Conservation (phyloP, 2,888 invertebrate genomes). For the Diloba caeruleocephala region DNA sequence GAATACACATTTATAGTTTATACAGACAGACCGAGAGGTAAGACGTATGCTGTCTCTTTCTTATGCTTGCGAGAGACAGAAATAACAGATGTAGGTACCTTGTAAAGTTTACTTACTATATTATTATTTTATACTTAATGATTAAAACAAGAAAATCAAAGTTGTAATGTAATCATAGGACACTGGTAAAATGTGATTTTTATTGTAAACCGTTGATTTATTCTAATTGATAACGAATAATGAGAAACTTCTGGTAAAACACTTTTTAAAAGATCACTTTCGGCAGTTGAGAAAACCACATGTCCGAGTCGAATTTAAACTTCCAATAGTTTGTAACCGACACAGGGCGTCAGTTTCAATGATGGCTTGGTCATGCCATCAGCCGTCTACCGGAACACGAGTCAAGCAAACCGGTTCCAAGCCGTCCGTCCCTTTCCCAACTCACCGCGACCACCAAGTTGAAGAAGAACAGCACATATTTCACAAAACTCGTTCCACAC, state of each 20-base stretch:
- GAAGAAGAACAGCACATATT: slow-evolving; percentile 95
- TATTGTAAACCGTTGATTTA: background rate
- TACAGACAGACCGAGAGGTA: slow-evolving; percentile 33
- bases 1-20: too few species aligned
- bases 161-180: too few species aligned
- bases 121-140: background rate
- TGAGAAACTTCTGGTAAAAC: slow-evolving; percentile 6
- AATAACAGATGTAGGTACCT: slow-evolving; percentile 45
- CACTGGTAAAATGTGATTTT: too few species aligned
- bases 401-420: slow-evolving; percentile 77
- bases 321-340: slow-evolving; percentile 31
- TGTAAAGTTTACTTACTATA: slow-evolving; percentile 13
- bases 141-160: too few species aligned
- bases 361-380: slow-evolving; percentile 77
- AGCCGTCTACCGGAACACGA: slow-evolving; percentile 74
- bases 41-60: slow-evolving; percentile 28
- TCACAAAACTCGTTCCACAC: slow-evolving; percentile 93
- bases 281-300: slow-evolving; percentile 14
- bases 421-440: slow-evolving; percentile 78
- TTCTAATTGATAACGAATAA: background rate
- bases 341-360: slow-evolving; percentile 62
- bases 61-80: slow-evolving; percentile 31
- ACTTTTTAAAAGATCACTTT: slow-evolving; percentile 3
- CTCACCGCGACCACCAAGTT: slow-evolving; percentile 94
- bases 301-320: slow-evolving; percentile 9